A percentile compares a stretch with the other conserved stretches of the same genome.
phyloP scores from a whole-genome alignment of 2,888 invertebrate genomes.

The Eutolmus rufibarbis region DNA sequence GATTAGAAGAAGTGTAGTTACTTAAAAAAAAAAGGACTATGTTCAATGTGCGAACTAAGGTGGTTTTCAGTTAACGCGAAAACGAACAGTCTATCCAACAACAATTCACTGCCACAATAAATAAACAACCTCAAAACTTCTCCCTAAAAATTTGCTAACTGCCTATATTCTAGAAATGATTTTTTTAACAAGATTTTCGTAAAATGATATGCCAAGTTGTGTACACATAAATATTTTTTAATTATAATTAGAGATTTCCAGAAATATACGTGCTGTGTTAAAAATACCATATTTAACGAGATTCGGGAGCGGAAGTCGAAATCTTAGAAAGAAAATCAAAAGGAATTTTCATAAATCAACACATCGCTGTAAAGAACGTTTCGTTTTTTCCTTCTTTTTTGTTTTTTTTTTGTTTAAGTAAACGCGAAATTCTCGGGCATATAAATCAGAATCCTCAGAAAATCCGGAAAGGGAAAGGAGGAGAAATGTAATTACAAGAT shows the following conservation, averaged over 20 bases:
- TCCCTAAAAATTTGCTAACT: not conserved
- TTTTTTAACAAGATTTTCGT: not conserved
- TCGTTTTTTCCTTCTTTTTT: not conserved
- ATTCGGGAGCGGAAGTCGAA: not conserved
- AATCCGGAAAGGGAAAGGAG: not conserved
- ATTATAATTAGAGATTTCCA: not conserved
- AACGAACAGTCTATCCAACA: not conserved
- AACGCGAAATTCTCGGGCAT: not conserved
- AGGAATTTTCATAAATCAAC: not conserved
- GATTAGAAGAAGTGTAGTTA: not conserved
- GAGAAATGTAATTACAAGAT: not conserved
- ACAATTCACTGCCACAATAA: not conserved
- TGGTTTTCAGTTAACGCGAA: not conserved
- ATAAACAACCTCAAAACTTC: not conserved
- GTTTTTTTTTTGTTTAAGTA: not conserved
- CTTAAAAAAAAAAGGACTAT: not conserved
- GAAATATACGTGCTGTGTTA: not conserved
- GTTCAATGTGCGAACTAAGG: not conserved
- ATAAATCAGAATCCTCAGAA: not conserved
- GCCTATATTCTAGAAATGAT: not conserved
- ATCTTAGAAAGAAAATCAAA: not conserved
- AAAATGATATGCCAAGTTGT: not conserved
- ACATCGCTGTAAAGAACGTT: not conserved
- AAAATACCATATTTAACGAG: not conserved
- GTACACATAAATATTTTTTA: not conserved